Evolutionary conservation across 1,140 invertebrate genomes (phyloP).

Genomic region (Anthonomus grandis): DNA sequence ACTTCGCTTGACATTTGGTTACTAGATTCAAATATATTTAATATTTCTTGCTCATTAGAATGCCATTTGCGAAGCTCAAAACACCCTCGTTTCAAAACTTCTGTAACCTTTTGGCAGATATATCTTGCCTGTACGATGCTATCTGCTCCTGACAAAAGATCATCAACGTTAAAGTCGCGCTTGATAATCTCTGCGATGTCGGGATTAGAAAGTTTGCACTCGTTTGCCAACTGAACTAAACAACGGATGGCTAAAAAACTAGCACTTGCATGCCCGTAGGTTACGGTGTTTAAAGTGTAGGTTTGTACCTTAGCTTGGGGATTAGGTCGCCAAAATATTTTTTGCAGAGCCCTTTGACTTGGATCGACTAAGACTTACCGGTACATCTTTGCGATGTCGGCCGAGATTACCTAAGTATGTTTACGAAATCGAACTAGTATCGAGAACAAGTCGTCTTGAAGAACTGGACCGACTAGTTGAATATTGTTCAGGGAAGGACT

Average conservation of each 20-base stretch:
- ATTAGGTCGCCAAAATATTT: conserved; percentile 14
- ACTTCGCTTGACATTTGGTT: too few species aligned
- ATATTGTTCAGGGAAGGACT: conserved; percentile 46
- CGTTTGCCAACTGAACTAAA: conserved; percentile 9
- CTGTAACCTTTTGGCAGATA: conserved; percentile 4
- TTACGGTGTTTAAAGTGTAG: conserved; percentile 17
- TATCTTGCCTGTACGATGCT: conserved; percentile 10
- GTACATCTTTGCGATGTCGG: conserved; percentile 44
- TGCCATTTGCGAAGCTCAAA: conserved; percentile 7
- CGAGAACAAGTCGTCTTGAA: conserved; percentile 46
- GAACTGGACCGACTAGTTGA: conserved; percentile 42
- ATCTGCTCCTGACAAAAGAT: conserved; percentile 43
- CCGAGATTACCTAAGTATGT: conserved; percentile 29
- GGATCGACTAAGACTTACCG: conserved; percentile 18
- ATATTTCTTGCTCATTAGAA: conserved; percentile 4
- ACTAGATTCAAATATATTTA: too few species aligned
- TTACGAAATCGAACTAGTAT: conserved; percentile 42
- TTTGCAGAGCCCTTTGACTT: conserved; percentile 3
- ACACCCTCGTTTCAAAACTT: conserved; percentile 8
- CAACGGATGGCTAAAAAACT: conserved; percentile 14
- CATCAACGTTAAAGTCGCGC: conserved; percentile 51
- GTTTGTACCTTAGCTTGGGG: conserved; percentile 2
- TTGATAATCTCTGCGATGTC: conserved; percentile 33
- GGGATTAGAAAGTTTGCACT: conserved; percentile 7
- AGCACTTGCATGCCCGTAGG: conserved; percentile 12